Conservation (phyloP, 2,113 vertebrate genomes). For the Notechis scutatus region DNA sequence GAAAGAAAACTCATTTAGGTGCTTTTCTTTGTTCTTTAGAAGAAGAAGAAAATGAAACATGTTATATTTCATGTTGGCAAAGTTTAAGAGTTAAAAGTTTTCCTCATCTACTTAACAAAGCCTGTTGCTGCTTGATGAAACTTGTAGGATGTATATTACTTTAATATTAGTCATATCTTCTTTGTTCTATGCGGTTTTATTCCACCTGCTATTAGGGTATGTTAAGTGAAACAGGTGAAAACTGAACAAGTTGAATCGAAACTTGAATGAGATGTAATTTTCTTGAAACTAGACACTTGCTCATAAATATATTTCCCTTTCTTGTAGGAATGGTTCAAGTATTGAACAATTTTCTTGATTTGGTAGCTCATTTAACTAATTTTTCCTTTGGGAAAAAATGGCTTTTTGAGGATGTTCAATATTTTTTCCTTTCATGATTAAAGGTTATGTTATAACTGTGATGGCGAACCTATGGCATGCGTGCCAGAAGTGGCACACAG, state of each 20-base stretch:
- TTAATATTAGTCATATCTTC: conserved; percentile 64
- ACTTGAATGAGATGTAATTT: conserved; percentile 64
- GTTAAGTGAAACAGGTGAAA: conserved; percentile 77
- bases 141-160: conserved; percentile 67
- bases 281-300: conserved; percentile 62
- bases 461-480: too few species aligned
- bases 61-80: conserved; percentile 52
- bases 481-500: too few species aligned
- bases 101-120: conserved; percentile 66
- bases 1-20: not conserved
- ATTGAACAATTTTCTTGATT: conserved; percentile 8
- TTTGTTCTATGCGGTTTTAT: conserved; percentile 73
- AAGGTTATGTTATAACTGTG: not conserved
- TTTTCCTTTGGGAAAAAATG: not conserved
- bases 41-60: conserved; percentile 52
- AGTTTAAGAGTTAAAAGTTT: conserved; percentile 51
- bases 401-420: not conserved
- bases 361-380: not conserved
- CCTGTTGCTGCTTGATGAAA: conserved; percentile 63
- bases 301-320: not conserved
- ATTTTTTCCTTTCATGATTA: not conserved
- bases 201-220: conserved; percentile 78
- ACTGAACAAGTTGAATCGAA: conserved; percentile 71
- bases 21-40: not conserved
- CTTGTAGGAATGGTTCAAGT: not conserved